These are phyloP conservation scores for Rhopalosiphum nymphaeae DNA, from an alignment of 2,888 invertebrate genomes.

Conservation along the genomic window DNA sequence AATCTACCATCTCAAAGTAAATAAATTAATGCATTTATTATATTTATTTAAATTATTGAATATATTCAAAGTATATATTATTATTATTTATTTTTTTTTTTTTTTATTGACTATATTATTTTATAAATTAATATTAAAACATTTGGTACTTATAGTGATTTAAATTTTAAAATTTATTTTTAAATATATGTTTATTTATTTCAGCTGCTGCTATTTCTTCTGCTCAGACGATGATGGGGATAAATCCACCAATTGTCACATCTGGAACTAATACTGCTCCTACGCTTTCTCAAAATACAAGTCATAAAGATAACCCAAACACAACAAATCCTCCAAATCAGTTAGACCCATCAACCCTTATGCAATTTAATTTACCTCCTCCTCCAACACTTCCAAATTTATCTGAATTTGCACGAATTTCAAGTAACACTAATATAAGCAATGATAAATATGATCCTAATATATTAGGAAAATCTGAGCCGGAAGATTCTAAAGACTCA, in stretches of 20 bases:
- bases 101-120: no score
- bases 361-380: constrained; percentile 63
- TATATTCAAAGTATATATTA: neutral
- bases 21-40: neutral
- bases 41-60: neutral
- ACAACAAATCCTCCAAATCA: constrained; percentile 48
- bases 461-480: neutral
- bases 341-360: constrained; percentile 49
- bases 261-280: constrained; percentile 27
- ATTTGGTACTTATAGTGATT: neutral
- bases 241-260: constrained; percentile 48
- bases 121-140: neutral
- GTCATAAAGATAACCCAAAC: constrained; percentile 42
- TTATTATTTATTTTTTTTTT: no score
- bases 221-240: constrained; percentile 50
- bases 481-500: constrained; percentile 56
- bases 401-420: constrained; percentile 39
- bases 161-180: neutral
- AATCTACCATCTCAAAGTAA: constrained; percentile 58
- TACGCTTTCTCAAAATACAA: constrained; percentile 41
- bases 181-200: neutral
- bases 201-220: constrained; percentile 60
- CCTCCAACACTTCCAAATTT: constrained; percentile 58
- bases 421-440: constrained; percentile 7
- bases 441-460: constrained; percentile 58